Percentiles rank a stretch among this genome's conserved stretches.
These are phyloP conservation scores for Aurelia aurita complex sp. Pacific DNA, from an alignment of 30 jellyfish, hydroid and myxozoan species.

Conservation along the genomic window DNA sequence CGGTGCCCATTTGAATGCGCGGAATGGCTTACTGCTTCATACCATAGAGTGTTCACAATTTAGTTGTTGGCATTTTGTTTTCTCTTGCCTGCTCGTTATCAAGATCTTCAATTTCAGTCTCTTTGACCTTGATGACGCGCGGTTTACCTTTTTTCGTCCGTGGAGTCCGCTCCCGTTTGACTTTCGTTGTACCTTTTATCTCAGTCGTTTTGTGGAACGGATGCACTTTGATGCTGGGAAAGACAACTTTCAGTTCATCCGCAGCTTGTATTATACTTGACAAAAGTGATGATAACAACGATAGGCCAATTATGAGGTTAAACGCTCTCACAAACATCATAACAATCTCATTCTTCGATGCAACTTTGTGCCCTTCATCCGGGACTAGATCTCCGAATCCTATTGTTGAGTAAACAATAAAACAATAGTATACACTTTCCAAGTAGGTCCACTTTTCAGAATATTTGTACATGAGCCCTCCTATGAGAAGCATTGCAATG, in stretches of 20 bases:
- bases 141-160: neutral
- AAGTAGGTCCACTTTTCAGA: constrained; percentile 68
- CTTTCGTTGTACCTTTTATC: no score
- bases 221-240: constrained; percentile 62
- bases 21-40: neutral
- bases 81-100: neutral
- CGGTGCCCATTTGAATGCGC: no score
- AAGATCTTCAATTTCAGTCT: neutral
- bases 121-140: neutral
- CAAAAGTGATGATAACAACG: constrained; percentile 57
- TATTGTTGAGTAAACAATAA: constrained; percentile 67
- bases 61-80: neutral
- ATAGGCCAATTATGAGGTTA: constrained; percentile 62
- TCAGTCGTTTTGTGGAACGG: constrained; percentile 7
- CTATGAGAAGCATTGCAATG: constrained; percentile 59
- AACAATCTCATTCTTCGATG: constrained; percentile 39
- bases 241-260: constrained; percentile 63
- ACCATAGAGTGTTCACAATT: neutral
- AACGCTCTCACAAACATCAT: constrained; percentile 77
- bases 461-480: constrained; percentile 64
- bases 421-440: constrained; percentile 70
- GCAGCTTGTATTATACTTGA: constrained; percentile 75
- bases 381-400: constrained; percentile 87
- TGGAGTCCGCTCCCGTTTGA: no score
- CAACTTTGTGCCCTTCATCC: constrained; percentile 65